Conservation (phyloP, 2,113 vertebrate genomes). For the Noctilio leporinus region DNA sequence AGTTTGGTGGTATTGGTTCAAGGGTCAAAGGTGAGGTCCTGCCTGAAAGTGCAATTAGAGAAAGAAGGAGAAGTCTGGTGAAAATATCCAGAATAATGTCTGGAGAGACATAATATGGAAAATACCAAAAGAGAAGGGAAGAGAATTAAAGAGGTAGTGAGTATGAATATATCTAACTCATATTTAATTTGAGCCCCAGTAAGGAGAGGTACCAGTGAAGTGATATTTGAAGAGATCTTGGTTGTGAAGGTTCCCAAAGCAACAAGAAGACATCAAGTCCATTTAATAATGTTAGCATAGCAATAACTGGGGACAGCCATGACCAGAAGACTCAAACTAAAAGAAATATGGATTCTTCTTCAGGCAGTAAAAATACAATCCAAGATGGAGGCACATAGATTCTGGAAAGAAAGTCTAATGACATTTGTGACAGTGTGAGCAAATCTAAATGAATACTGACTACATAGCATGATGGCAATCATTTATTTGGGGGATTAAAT, state of each 20-base stretch:
- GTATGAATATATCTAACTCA: neutral
- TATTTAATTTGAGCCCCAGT: neutral
- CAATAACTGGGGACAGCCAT: neutral
- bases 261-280: neutral
- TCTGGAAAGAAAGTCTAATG: neutral
- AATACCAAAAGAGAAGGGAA: neutral
- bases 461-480: neutral
- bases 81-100: neutral
- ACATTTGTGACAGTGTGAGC: neutral
- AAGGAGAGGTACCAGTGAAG: neutral
- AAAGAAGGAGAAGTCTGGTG: neutral
- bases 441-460: neutral
- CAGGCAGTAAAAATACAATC: neutral
- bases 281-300: neutral
- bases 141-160: neutral
- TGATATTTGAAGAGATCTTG: neutral
- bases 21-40: neutral
- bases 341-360: neutral
- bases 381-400: neutral
- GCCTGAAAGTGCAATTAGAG: neutral
- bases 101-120: neutral
- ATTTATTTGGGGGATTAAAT: neutral
- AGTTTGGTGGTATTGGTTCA: neutral
- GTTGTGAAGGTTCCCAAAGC: constrained; percentile 1
- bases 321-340: neutral